Percentiles rank a stretch among this genome's conserved stretches.
phyloP scores from a whole-genome alignment of 2,113 vertebrate genomes.

The Chinchilla lanigera region DNA sequence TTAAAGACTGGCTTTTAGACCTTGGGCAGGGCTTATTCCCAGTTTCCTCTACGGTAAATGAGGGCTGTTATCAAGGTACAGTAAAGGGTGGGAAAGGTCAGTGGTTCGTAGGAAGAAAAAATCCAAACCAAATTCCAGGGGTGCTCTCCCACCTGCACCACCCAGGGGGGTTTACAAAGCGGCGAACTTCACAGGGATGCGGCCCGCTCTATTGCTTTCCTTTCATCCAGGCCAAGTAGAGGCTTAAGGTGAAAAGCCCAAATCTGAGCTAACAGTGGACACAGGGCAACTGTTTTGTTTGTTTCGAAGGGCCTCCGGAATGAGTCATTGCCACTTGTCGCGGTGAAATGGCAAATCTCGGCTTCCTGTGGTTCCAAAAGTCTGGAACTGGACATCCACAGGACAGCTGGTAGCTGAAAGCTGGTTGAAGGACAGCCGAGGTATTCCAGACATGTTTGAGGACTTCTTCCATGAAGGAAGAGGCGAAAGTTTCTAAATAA shows the following conservation, averaged over 20 bases:
- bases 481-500: conserved; percentile 58
- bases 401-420: conserved; percentile 40
- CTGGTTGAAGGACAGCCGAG: background rate
- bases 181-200: background rate
- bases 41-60: background rate
- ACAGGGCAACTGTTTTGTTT: conserved; percentile 16
- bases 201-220: background rate
- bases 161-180: background rate
- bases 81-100: background rate
- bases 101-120: background rate
- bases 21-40: background rate
- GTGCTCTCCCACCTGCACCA: background rate
- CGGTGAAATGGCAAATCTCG: conserved; percentile 73
- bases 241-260: background rate
- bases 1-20: conserved; percentile 19
- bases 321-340: conserved; percentile 73
- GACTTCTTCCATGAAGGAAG: conserved; percentile 14
- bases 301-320: conserved; percentile 34
- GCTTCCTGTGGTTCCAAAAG: conserved; percentile 69
- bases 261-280: conserved; percentile 12
- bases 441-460: conserved; percentile 46
- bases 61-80: background rate
- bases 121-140: background rate
- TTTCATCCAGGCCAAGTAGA: background rate
- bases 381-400: conserved; percentile 67